Conservation (phyloP, 2,113 vertebrate genomes). For the Phyllopteryx taeniolatus region DNA sequence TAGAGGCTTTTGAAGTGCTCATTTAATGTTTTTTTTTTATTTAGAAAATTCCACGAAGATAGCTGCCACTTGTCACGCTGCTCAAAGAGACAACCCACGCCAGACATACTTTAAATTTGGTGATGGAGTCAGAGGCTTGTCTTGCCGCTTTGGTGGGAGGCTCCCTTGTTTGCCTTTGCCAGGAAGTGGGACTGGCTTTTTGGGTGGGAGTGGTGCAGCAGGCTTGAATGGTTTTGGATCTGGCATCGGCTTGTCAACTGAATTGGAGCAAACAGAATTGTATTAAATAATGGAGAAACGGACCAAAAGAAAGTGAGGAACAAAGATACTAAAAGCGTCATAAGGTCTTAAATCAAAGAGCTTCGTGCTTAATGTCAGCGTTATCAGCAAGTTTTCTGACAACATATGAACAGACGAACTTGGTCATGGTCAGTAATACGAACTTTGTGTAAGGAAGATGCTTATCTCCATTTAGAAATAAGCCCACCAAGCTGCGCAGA, state of each 20-base stretch:
- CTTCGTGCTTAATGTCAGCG: background rate
- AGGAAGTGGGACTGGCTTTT: conserved; percentile 86
- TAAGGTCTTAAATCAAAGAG: background rate
- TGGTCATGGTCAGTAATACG: too few relatives aligned
- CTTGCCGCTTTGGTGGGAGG: conserved; percentile 81
- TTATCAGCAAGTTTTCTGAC: background rate
- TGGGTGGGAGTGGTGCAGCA: conserved; percentile 86
- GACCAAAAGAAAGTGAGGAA: background rate
- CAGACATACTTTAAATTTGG: conserved; percentile 75
- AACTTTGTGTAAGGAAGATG: too few relatives aligned
- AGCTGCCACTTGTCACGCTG: too few relatives aligned
- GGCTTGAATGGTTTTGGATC: conserved; percentile 86
- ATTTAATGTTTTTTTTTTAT: too few relatives aligned
- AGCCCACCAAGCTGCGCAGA: too few relatives aligned
- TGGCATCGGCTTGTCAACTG: conserved; percentile 78
- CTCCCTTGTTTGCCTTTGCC: conserved; percentile 74
- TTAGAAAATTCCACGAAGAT: too few relatives aligned
- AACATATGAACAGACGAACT: background rate
- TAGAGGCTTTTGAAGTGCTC: too few relatives aligned
- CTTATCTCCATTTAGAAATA: too few relatives aligned
- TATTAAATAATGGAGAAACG: too few relatives aligned
- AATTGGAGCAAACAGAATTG: conserved; percentile 2
- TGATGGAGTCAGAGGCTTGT: conserved; percentile 82
- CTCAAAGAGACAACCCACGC: background rate
- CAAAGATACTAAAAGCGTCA: background rate